Percentiles rank a stretch among this genome's conserved stretches.
Evolutionary conservation across 2,113 vertebrate genomes (phyloP).

Genomic region (Cryptomyrus ogoouensis): DNA sequence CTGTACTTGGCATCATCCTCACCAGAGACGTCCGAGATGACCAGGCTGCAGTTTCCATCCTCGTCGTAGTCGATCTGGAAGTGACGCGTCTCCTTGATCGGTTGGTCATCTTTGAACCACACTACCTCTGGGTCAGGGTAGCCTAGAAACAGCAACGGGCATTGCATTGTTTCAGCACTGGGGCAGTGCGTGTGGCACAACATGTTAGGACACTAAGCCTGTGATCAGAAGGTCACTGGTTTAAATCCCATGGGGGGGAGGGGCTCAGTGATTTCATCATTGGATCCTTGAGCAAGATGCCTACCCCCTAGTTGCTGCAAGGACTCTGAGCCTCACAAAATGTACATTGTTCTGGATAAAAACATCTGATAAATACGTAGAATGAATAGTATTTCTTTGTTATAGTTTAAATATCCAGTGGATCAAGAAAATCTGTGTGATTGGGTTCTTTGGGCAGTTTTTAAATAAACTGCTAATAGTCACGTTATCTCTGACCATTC

Average conservation of each 20-base stretch:
- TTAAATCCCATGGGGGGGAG: neutral
- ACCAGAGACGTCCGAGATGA: conserved; percentile 89
- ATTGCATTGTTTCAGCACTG: neutral
- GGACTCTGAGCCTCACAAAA: neutral
- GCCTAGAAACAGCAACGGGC: conserved; percentile 53
- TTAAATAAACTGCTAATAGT: neutral
- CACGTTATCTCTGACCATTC: neutral
- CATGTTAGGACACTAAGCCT: neutral
- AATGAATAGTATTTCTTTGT: neutral
- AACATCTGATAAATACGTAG: neutral
- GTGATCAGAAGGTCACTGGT: neutral
- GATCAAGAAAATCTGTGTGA: neutral
- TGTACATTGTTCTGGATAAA: neutral
- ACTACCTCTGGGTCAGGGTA: conserved; percentile 95
- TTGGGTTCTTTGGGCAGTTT: neutral
- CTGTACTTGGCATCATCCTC: conserved; percentile 96
- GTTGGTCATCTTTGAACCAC: conserved; percentile 96
- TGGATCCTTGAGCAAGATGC: neutral
- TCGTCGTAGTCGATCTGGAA: conserved; percentile 99
- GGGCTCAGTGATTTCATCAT: neutral
- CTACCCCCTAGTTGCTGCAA: neutral
- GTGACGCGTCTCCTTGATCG: conserved; percentile 94
- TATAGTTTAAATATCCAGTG: neutral
- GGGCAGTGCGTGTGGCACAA: neutral
- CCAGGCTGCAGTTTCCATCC: conserved; percentile 93